A percentile compares a stretch with the other conserved stretches of the same genome.
These are phyloP conservation scores for Murina feae DNA, from an alignment of 2,113 vertebrate species.

Conservation along the genomic window DNA sequence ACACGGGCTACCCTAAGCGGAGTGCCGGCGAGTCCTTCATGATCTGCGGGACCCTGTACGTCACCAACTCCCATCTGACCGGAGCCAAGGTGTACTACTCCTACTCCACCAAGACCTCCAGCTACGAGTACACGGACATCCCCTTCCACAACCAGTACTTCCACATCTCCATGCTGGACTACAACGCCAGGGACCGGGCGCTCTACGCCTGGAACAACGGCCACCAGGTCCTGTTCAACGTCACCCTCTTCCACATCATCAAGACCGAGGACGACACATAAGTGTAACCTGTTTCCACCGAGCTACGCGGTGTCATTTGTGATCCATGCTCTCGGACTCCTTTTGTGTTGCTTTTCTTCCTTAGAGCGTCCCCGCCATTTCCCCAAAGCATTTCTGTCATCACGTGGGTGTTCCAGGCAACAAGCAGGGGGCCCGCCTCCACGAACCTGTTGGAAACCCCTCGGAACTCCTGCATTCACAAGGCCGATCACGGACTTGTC, in stretches of 20 bases:
- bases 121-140: constrained; percentile 97
- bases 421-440: constrained; percentile 69
- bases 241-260: constrained; percentile 98
- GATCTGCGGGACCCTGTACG: constrained; percentile 97
- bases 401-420: constrained; percentile 68
- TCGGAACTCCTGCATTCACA: constrained; percentile 67
- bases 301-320: constrained; percentile 71
- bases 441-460: constrained; percentile 63
- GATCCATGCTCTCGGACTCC: constrained; percentile 71
- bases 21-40: constrained; percentile 98
- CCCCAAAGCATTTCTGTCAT: constrained; percentile 70
- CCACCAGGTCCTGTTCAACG: constrained; percentile 98
- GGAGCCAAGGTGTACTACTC: constrained; percentile 99
- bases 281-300: constrained; percentile 52
- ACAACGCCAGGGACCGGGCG: constrained; percentile 95
- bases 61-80: constrained; percentile 97
- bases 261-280: constrained; percentile 96
- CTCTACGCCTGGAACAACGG: constrained; percentile 99
- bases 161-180: constrained; percentile 99
- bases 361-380: constrained; percentile 55
- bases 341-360: constrained; percentile 52
- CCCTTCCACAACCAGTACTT: constrained; percentile 99
- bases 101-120: constrained; percentile 96
- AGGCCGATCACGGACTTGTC: constrained; percentile 70
- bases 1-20: constrained; percentile 96